phyloP scores from a whole-genome alignment of 2,797 vertebrate species.

The Pterois miles region DNA sequence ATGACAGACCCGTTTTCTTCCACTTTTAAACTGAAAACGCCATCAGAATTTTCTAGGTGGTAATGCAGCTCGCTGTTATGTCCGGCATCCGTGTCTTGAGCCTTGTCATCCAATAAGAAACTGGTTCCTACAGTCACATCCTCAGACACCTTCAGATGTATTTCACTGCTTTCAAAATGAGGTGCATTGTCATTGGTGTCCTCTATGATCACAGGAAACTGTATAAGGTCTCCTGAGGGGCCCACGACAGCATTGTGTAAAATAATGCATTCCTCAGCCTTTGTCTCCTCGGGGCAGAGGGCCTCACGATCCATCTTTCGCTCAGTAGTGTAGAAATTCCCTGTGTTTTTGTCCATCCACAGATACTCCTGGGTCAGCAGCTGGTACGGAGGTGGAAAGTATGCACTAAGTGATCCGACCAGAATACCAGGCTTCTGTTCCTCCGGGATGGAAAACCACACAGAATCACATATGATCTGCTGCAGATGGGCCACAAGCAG shows the following conservation, averaged over 20 bases:
- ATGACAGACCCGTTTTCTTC: conserved; percentile 55
- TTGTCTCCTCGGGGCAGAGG: conserved; percentile 76
- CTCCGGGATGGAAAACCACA: conserved; percentile 74
- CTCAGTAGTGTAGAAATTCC: conserved; percentile 80
- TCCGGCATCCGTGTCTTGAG: conserved; percentile 76
- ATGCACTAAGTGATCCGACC: conserved; percentile 73
- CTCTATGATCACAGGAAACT: conserved; percentile 78
- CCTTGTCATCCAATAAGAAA: conserved; percentile 78
- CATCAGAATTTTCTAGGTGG: conserved; percentile 66
- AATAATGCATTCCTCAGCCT: conserved; percentile 74
- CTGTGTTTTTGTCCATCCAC: conserved; percentile 72
- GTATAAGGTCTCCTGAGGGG: conserved; percentile 74
- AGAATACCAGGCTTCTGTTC: conserved; percentile 73
- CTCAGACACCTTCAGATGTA: conserved; percentile 78
- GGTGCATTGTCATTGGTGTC: conserved; percentile 87
- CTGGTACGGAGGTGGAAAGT: conserved; percentile 75
- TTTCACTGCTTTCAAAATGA: conserved; percentile 77
- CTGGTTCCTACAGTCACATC: conserved; percentile 72
- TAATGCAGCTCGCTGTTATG: conserved; percentile 77
- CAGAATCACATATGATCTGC: conserved; percentile 62
- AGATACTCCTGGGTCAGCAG: conserved; percentile 76
- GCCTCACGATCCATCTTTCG: conserved; percentile 79
- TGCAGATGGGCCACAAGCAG: conserved; percentile 72
- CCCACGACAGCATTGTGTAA: conserved; percentile 74
- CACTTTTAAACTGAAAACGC: conserved; percentile 71